Conservation (phyloP, 2,888 invertebrate genomes). For the Prenolepis imparis region DNA sequence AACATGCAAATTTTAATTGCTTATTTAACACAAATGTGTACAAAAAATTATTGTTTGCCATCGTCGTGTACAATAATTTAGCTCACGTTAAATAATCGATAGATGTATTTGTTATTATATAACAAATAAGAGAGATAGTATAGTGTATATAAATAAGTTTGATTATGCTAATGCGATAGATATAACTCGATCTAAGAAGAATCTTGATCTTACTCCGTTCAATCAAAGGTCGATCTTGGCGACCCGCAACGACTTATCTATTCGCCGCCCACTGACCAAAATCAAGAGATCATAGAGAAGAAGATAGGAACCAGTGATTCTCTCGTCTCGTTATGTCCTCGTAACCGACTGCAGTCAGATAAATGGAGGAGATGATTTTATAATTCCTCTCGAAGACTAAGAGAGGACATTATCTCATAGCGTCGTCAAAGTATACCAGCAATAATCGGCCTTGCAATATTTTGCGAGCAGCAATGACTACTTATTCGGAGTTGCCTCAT, state of each 20-base stretch:
- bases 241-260: slow-evolving; percentile 28
- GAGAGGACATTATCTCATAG: slow-evolving; percentile 51
- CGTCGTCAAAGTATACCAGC: slow-evolving; percentile 38
- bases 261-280: neutral
- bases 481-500: neutral
- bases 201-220: slow-evolving; percentile 17
- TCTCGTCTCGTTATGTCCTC: neutral
- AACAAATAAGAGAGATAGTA: neutral
- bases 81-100: neutral
- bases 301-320: slow-evolving; percentile 3
- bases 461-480: slow-evolving; percentile 8
- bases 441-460: slow-evolving; percentile 31
- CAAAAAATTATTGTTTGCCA: neutral
- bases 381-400: slow-evolving; percentile 41
- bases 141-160: neutral
- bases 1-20: neutral
- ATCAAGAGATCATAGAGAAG: slow-evolving; percentile 23
- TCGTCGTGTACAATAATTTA: neutral
- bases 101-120: slow-evolving; percentile 7
- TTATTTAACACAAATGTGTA: slow-evolving; percentile 1
- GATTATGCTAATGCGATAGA: neutral
- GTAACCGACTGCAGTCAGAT: neutral
- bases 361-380: slow-evolving; percentile 47
- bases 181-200: neutral
- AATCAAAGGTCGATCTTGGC: slow-evolving; percentile 18